A percentile compares a stretch with the other conserved stretches of the same genome.
These are phyloP conservation scores for Lordiphosa stackelbergi DNA, from an alignment of 1,140 invertebrate genomes.

Conservation along the genomic window DNA sequence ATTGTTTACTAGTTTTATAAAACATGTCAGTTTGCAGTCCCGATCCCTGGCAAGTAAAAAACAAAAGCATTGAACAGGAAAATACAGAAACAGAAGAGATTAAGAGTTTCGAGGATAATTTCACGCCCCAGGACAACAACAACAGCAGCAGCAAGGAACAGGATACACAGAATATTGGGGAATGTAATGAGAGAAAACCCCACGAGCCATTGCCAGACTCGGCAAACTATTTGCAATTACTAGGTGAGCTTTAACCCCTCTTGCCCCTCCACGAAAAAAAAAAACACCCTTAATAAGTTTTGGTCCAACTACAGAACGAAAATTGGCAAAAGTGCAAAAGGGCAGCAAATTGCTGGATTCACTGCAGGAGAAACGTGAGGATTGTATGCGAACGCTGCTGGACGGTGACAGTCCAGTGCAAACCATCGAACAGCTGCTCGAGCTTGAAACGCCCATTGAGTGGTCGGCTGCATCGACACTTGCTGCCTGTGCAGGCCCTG, in stretches of 20 bases:
- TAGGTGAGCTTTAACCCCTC: conserved; percentile 31
- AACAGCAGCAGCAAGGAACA: conserved; percentile 13
- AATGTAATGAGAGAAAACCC: conserved; percentile 17
- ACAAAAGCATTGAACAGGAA: conserved; percentile 22
- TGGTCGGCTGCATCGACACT: conserved; percentile 73
- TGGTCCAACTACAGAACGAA: conserved; percentile 69
- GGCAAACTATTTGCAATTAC: conserved; percentile 57
- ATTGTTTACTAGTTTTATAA: conserved; percentile 21
- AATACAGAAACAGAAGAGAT: conserved; percentile 14
- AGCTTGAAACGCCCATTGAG: conserved; percentile 76
- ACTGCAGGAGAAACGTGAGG: conserved; percentile 77
- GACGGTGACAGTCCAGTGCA: conserved; percentile 33
- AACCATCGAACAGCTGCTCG: conserved; percentile 58
- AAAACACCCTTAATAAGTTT: not conserved
- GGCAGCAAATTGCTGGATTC: conserved; percentile 77
- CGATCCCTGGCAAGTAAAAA: conserved; percentile 62
- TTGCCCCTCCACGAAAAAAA: too few relatives aligned
- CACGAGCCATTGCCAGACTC: conserved; percentile 76
- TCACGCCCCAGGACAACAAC: conserved; percentile 47
- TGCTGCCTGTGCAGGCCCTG: conserved; percentile 78
- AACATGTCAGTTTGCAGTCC: conserved; percentile 60
- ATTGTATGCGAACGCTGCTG: conserved; percentile 77
- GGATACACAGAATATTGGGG: conserved; percentile 1
- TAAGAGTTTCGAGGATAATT: conserved; percentile 78
- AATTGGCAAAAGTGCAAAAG: conserved; percentile 77